Base-by-base conservation (phyloP, 2,113 vertebrate species). In the Cromileptes altivelis region DNA sequence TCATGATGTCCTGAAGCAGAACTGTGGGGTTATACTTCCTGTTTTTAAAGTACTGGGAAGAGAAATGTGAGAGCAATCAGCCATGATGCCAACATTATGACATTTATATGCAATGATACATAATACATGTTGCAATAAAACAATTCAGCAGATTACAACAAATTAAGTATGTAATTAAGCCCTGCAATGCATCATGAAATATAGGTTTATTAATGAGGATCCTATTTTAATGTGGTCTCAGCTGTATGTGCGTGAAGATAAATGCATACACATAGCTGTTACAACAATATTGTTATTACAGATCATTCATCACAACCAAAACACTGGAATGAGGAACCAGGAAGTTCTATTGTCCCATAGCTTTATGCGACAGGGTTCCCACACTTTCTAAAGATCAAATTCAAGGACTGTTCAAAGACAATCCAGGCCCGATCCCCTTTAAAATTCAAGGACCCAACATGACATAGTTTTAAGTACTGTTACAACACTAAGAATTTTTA, bases 21-120 rank as follows among this genome's bases (percentile, higher is more conserved):
- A 94, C 75, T 0, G 97, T 98, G 77, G 92, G 82, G 78, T 75
- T 96, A 94, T 96, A 98, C 89, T 95, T 97, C 91, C 97, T 96
- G 91, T 94, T 96, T 91, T 94, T 97, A 62, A 98, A 93, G 90
- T 93, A 98, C 97, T 98, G 47, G 71, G 87, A 82, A 58, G 63
- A 75, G 33, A 73, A 69, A 64, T 58, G 7, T 52, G 15, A 73
- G 6, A 71, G 6, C 1, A 60, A 47, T 47, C 5, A 56, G 70
- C 3, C 18, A 19, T 40, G 2, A 71, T 7, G 17, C 6, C 2
- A n/a, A 55, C 23, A 21, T 55, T 12, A 18, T 30, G 3, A 62
- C 4, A 4, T 14, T 42, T 4, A 25, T 7, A 3, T 37, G 42
- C 1, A 42, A 27, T 15, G 10, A 23, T 9, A 40, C 4, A 60